phyloP scores from a whole-genome alignment of 2,888 invertebrate genomes.

The Stegana nigrithorax region DNA sequence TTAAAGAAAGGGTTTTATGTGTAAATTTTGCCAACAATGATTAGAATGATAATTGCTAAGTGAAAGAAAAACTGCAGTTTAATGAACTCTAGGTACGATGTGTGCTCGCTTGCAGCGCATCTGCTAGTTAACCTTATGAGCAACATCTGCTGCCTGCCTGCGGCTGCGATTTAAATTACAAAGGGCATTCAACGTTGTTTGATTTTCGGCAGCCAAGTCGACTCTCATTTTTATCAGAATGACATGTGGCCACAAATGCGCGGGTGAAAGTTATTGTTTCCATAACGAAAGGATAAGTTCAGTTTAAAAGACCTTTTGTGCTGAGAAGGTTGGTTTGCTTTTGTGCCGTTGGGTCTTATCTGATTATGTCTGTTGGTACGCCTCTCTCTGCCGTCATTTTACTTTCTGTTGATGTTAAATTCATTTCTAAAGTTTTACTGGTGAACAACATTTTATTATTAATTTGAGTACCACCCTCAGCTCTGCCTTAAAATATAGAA shows the following conservation, averaged over 20 bases:
- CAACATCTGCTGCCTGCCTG: slow-evolving; percentile 17
- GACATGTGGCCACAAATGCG: slow-evolving; percentile 50
- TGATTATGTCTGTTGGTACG: no score
- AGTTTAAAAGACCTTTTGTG: slow-evolving; percentile 31
- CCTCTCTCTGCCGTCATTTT: no score
- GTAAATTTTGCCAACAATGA: neutral
- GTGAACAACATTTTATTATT: no score
- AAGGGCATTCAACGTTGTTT: slow-evolving; percentile 15
- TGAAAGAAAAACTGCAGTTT: slow-evolving; percentile 24
- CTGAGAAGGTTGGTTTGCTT: slow-evolving; percentile 23
- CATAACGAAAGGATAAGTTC: neutral
- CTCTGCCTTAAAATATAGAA: no score
- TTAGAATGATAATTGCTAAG: neutral
- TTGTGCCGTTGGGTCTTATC: no score
- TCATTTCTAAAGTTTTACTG: no score
- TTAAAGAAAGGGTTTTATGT: neutral
- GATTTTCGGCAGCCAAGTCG: no score
- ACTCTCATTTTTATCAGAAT: no score
- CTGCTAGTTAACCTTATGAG: slow-evolving; percentile 35
- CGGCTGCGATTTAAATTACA: slow-evolving; percentile 33
- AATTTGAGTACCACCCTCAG: no score
- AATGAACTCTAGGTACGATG: slow-evolving; percentile 23
- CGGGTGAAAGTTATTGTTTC: slow-evolving; percentile 34
- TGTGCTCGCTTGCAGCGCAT: neutral
- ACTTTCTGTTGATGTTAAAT: no score